Evolutionary conservation across 2,888 invertebrate genomes (phyloP), one percentile per base, ranked within the genome.

Genomic region (Thymelicus lineola): DNA sequence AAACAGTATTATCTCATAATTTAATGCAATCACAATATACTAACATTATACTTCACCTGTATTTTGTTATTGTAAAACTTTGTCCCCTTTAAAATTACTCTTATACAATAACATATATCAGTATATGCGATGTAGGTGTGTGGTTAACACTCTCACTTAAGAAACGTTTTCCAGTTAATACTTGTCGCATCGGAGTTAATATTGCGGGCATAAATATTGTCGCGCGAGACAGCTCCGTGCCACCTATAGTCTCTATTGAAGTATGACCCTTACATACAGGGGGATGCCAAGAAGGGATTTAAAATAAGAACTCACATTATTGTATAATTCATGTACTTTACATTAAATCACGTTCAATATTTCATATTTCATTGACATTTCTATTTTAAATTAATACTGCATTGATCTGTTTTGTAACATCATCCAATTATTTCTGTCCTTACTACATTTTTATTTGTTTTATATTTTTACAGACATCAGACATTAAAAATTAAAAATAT

Each of bases 181-280:
- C 81, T 77, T 79, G 83, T 86, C 81, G 83, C 77, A 80, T 80
- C 81, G 79, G 85, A 92, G 93, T 94, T 94, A 93, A 94, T 94
- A 94, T 93, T 89, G 87, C 86, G 85, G 88, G 88, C 94, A 94
- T 94, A 94, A 94, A 94, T 94, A 94, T 93, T 87, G 90, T 89
- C 87, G 86, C 84, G 78, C 82, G 80, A 80, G 92, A 93, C 93
- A 92, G 89, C 87, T 81, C 83, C 89, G 84, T 85, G 89, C 88
- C 88, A 86, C 89, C 85, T 87, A 79, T 88, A 92, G 90, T 89
- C 92, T 91, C 87, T 85, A 92, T 92, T 93, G 92, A 93, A 89
- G 91, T 87, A 92, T 91, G 81, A 85, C 85, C 76, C 74, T 68
- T 74, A 73, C 42, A n/a, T 86, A 91, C 86, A 90, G 89, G 85